Base-by-base conservation (phyloP, 2,797 vertebrate genomes). In the Malacoraja senta region DNA sequence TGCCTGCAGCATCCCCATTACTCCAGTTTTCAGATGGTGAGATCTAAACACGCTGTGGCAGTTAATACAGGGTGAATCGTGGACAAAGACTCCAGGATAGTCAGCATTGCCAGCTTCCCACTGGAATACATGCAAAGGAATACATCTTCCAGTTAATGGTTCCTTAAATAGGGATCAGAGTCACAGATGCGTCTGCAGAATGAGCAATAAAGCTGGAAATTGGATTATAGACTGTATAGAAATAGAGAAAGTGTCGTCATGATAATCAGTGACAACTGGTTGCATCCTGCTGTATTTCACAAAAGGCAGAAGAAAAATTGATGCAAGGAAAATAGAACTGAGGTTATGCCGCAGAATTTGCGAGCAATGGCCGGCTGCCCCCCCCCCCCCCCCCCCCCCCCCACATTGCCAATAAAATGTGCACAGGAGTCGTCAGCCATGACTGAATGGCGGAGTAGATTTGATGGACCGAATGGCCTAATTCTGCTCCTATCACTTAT, bases 101-200 rank as follows among this genome's bases (percentile, higher is more conserved):
- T 0, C 24, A 29, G 24, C 26, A 53, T 3, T 12, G 2, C 44
- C 53, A 12, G 2, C 10, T 58, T 58, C 81, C 81, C 0, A 32
- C 84, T 58, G 32, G 61, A n/a, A n/a, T n/a, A n/a, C n/a, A n/a
- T 86, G 83, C 26, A 63, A 19, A 86, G 76, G 9, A 79, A 88
- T 65, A 13, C 32, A 88, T 65, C 61, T n/a, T 68, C n/a, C 29
- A 32, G 84, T n/a, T 88, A 65, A 88, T 88, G 61, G 61, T 19
- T 88, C 17, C 17, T 88, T 88, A 88, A 88, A 65, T 88, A 88
- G 61, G 84, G n/a, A 88, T 29, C 15, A 88, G 29, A 17, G 61
- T 17, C 84, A 88, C 29, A 88, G 61, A 15, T 61, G 8, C 19
- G 29, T 61, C 32, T 68, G 63, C 61, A 88, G 61, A 88, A 32